These are phyloP conservation scores for Habrosyne pyritoides DNA, from an alignment of 2,888 invertebrate species.

Conservation along the genomic window DNA sequence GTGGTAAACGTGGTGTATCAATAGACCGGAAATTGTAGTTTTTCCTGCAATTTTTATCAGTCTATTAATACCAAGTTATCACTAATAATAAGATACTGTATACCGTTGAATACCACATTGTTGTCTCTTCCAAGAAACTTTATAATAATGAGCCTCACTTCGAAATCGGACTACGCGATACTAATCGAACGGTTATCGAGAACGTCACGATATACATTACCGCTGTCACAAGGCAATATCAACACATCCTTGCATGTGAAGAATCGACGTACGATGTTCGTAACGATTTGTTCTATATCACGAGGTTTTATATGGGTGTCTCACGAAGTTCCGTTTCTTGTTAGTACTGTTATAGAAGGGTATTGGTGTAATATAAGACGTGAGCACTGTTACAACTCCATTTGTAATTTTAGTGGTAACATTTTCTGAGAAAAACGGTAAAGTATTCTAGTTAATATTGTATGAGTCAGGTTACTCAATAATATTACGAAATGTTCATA, in stretches of 20 bases:
- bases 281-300: neutral
- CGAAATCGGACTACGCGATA: neutral
- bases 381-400: conserved; percentile 16
- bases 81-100: neutral
- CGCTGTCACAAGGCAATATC: neutral
- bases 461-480: neutral
- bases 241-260: neutral
- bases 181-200: neutral
- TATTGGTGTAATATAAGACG: conserved; percentile 15
- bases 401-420: conserved; percentile 25
- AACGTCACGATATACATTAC: conserved; percentile 1
- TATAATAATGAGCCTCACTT: neutral
- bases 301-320: conserved; percentile 16
- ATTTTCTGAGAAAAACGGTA: neutral
- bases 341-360: conserved; percentile 32
- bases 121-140: conserved; percentile 4
- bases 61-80: neutral
- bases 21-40: no score
- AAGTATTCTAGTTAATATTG: neutral
- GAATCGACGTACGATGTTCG: neutral
- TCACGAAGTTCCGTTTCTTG: conserved; percentile 37
- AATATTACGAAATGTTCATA: neutral
- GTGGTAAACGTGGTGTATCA: no score
- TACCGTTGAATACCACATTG: conserved; percentile 6
- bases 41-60: neutral